phyloP scores from a whole-genome alignment of 23 tunicate genomes.

The Botrylloides violaceus region DNA sequence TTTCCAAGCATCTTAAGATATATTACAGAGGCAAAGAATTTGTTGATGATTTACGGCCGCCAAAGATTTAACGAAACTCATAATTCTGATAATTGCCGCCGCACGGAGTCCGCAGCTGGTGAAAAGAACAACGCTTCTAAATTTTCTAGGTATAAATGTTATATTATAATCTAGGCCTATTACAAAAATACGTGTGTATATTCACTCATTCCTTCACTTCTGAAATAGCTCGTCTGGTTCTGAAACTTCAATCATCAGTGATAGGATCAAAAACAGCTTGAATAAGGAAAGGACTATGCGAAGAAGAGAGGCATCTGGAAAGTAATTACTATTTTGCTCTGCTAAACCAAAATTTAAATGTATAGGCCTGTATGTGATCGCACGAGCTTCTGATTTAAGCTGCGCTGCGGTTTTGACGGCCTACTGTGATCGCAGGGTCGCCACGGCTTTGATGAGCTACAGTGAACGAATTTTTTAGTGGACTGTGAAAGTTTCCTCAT shows the following conservation, averaged over 20 bases:
- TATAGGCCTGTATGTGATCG: too few species aligned
- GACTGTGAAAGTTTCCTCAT: too few species aligned
- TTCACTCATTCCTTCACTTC: neutral
- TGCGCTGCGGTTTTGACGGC: too few species aligned
- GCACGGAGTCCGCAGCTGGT: neutral
- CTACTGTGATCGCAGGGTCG: too few species aligned
- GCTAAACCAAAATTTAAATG: too few species aligned
- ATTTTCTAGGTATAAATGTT: neutral
- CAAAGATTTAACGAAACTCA: slow-evolving; percentile 65
- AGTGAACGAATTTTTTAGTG: too few species aligned
- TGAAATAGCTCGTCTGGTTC: neutral
- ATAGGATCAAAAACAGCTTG: neutral
- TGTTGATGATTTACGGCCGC: slow-evolving; percentile 61
- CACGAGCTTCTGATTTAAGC: too few species aligned
- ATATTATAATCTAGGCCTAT: neutral
- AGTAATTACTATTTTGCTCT: too few species aligned
- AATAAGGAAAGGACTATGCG: neutral
- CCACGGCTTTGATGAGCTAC: too few species aligned
- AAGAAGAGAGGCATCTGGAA: neutral
- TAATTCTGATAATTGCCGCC: neutral
- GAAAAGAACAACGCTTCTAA: neutral
- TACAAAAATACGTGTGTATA: too few species aligned
- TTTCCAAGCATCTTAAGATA: neutral
- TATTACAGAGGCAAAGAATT: slow-evolving; percentile 68
- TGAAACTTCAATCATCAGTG: neutral